phyloP scores from a whole-genome alignment of 2,888 invertebrate species.

The Timema cristinae region DNA sequence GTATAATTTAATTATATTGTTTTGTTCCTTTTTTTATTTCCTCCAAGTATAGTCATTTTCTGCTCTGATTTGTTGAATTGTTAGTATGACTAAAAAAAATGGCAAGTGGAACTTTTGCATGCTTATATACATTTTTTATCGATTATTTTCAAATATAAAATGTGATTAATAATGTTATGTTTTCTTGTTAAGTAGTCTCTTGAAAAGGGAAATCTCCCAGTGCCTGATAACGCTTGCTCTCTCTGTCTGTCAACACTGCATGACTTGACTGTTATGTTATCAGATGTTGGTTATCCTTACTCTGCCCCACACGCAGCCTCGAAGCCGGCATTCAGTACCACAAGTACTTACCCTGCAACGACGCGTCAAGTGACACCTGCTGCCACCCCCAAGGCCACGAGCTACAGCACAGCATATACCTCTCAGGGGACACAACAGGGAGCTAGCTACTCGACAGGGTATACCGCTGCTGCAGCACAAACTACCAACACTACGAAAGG shows the following conservation, averaged over 20 bases:
- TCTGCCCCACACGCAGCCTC: constrained; percentile 44
- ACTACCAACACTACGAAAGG: constrained; percentile 40
- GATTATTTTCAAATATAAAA: background rate
- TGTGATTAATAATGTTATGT: background rate
- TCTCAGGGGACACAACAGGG: constrained; percentile 32
- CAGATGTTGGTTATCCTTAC: constrained; percentile 14
- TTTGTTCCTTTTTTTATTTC: too few relatives aligned
- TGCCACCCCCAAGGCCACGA: constrained; percentile 31
- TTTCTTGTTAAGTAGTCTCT: background rate
- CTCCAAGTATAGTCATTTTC: too few relatives aligned
- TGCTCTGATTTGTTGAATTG: too few relatives aligned
- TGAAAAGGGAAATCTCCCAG: too few relatives aligned
- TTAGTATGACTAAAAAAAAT: too few relatives aligned
- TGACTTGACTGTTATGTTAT: too few relatives aligned
- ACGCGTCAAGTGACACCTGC: constrained; percentile 32
- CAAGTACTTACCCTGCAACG: constrained; percentile 57
- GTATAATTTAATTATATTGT: too few relatives aligned
- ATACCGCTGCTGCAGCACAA: constrained; percentile 47
- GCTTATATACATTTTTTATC: too few relatives aligned
- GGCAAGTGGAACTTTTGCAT: too few relatives aligned
- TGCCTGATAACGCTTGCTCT: too few relatives aligned
- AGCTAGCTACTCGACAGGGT: constrained; percentile 37
- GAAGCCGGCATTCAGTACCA: constrained; percentile 68
- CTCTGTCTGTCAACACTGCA: too few relatives aligned
- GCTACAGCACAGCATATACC: constrained; percentile 32